phyloP scores from a whole-genome alignment of 2,797 vertebrate genomes.

The Neopelma chrysocephalum region DNA sequence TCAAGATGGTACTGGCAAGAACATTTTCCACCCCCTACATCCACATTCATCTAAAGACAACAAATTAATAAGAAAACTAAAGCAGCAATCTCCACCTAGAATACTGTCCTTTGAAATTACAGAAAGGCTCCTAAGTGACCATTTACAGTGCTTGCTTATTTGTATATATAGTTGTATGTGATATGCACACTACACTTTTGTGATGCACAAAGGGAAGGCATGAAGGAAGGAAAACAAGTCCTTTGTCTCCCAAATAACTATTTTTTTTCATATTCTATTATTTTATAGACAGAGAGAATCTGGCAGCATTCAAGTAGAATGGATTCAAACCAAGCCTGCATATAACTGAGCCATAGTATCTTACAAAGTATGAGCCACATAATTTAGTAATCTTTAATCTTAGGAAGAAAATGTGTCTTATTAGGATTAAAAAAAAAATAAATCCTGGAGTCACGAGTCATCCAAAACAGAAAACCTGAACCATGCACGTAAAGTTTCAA shows the following conservation, averaged over 20 bases:
- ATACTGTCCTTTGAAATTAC: background rate
- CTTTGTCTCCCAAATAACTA: background rate
- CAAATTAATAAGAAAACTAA: background rate
- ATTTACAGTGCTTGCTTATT: background rate
- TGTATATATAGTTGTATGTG: background rate
- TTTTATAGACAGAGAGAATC: background rate
- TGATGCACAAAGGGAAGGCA: background rate
- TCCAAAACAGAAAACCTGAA: background rate
- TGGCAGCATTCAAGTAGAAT: background rate
- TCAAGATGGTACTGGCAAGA: background rate
- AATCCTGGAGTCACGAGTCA: background rate
- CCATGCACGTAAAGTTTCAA: background rate
- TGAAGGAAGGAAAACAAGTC: background rate
- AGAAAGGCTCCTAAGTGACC: background rate
- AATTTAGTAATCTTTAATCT: background rate
- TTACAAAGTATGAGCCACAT: background rate
- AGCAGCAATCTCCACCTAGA: background rate
- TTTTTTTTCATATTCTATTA: background rate
- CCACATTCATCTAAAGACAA: background rate
- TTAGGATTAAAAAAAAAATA: rapidly evolving
- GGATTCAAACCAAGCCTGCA: background rate
- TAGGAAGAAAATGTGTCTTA: background rate
- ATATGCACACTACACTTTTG: background rate
- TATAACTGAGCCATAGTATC: background rate
- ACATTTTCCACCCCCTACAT: background rate